phyloP scores from a whole-genome alignment of 1,140 invertebrate species.

The Trissolcus basalis region DNA sequence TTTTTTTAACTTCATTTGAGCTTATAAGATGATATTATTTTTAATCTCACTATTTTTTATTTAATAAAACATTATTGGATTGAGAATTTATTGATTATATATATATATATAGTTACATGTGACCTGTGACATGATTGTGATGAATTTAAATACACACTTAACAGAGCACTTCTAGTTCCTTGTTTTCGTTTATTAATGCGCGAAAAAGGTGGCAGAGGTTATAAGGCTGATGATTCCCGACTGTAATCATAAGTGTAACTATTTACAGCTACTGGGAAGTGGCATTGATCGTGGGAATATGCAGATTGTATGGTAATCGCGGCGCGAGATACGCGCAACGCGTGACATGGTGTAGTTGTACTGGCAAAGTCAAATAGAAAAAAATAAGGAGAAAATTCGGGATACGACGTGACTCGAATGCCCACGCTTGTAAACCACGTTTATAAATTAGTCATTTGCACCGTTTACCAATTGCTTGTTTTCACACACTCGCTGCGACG shows the following conservation, averaged over 20 bases:
- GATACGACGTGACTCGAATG: conserved; percentile 41
- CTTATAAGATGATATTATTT: too few species aligned
- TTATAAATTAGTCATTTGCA: conserved; percentile 49
- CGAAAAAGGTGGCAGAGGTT: conserved; percentile 45
- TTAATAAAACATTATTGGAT: too few species aligned
- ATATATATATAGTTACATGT: too few species aligned
- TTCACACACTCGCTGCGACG: conserved; percentile 15
- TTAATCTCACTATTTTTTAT: too few species aligned
- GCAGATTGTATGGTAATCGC: conserved; percentile 73
- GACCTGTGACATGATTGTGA: too few species aligned
- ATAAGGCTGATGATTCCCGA: conserved; percentile 37
- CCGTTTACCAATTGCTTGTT: conserved; percentile 7
- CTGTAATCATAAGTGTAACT: conserved; percentile 57
- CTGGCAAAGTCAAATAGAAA: conserved; percentile 13
- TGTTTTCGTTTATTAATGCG: conserved; percentile 29
- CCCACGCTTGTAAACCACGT: conserved; percentile 26
- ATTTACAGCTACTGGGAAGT: conserved; percentile 65
- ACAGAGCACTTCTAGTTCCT: conserved; percentile 26
- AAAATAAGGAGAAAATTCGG: conserved; percentile 37
- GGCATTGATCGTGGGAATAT: conserved; percentile 65
- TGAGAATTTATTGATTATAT: too few species aligned
- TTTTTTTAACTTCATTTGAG: too few species aligned
- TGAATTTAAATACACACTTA: not conserved
- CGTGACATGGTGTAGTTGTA: conserved; percentile 63
- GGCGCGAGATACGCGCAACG: conserved; percentile 66